A percentile compares a stretch with the other conserved stretches of the same genome.
Evolutionary conservation across 2,888 invertebrate genomes (phyloP).

Genomic region (Eristalis tenax): DNA sequence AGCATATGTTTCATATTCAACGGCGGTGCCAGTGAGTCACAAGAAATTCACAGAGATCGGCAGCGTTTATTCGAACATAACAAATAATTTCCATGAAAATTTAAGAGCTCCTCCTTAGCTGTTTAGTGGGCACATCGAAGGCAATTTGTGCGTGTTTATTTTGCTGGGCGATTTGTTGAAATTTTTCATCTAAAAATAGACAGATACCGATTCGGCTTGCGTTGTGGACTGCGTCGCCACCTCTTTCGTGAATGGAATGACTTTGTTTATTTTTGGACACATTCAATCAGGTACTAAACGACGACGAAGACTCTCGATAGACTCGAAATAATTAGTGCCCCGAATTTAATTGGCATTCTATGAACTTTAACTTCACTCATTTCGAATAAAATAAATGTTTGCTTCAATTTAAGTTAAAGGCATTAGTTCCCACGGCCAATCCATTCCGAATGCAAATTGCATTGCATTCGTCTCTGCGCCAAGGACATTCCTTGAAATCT

Average conservation of each 20-base stretch:
- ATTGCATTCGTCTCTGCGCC: neutral
- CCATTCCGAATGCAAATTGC: too few relatives aligned
- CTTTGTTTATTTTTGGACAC: conserved; percentile 32
- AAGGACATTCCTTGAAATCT: neutral
- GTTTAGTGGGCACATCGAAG: neutral
- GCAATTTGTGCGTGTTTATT: conserved; percentile 31
- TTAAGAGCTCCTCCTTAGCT: conserved; percentile 3
- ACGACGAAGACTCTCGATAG: neutral
- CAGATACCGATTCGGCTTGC: neutral
- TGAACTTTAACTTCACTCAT: neutral
- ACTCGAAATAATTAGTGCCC: too few relatives aligned
- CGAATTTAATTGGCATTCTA: neutral
- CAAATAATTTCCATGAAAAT: conserved; percentile 38
- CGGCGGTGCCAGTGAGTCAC: neutral
- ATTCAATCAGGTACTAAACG: neutral
- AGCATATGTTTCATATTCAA: neutral
- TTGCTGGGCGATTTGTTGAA: conserved; percentile 29
- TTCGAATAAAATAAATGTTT: neutral
- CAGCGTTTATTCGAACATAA: neutral
- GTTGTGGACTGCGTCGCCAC: neutral
- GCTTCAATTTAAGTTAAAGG: too few relatives aligned
- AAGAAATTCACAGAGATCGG: neutral
- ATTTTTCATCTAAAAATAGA: conserved; percentile 31
- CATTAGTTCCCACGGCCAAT: neutral
- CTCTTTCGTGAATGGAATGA: neutral